Conservation (phyloP, 2,888 invertebrate species). For the Catocala sponsa region DNA sequence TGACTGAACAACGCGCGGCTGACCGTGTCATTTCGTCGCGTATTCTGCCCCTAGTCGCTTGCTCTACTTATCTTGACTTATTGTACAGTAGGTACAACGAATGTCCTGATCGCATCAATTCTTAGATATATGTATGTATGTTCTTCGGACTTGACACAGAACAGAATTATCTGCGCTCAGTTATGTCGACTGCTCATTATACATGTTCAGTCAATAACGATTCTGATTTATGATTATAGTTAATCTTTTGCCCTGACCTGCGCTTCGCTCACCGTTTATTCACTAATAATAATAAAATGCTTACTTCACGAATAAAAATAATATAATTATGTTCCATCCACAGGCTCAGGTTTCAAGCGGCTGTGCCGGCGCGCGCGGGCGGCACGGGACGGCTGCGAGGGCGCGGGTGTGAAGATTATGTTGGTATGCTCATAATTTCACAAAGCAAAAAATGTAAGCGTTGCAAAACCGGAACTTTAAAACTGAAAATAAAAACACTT, state of each 20-base stretch:
- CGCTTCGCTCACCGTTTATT: slow-evolving; percentile 8
- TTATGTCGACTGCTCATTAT: neutral
- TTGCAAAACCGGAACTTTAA: slow-evolving; percentile 37
- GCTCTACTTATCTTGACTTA: slow-evolving; percentile 32
- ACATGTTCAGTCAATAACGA: slow-evolving; percentile 7
- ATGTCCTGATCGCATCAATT: slow-evolving; percentile 13
- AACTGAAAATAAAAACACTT: slow-evolving; percentile 26
- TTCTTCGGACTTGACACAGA: too few species aligned
- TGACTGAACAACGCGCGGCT: slow-evolving; percentile 36
- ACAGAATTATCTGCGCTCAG: neutral
- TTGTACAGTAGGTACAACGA: slow-evolving; percentile 18
- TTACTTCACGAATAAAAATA: slow-evolving; percentile 20
- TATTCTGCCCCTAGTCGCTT: slow-evolving; percentile 29
- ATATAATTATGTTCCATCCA: slow-evolving; percentile 17
- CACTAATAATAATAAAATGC: slow-evolving; percentile 9
- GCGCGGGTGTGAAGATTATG: slow-evolving; percentile 21
- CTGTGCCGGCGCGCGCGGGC: slow-evolving; percentile 24
- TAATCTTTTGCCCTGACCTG: slow-evolving; percentile 9
- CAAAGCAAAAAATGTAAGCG: slow-evolving; percentile 29
- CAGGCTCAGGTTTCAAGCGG: slow-evolving; percentile 20
- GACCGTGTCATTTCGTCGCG: slow-evolving; percentile 54
- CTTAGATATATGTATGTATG: neutral
- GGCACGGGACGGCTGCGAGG: neutral
- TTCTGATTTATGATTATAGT: slow-evolving; percentile 8
- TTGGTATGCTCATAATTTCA: slow-evolving; percentile 35